Conservation (phyloP, 2,113 vertebrate species). For the Anser brachyrhynchus region DNA sequence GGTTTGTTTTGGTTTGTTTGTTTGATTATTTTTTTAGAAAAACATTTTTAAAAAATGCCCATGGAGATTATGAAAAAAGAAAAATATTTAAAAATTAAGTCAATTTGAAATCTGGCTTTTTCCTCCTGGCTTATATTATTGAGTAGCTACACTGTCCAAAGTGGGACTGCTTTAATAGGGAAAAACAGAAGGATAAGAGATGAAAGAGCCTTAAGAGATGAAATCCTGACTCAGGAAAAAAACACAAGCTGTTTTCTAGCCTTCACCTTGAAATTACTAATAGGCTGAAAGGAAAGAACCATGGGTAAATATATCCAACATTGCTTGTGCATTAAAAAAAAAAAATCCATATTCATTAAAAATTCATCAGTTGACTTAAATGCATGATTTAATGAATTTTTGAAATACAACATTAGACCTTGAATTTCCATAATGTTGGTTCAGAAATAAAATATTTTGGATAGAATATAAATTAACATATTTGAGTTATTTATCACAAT, state of each 20-base stretch:
- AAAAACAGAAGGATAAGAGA: background rate
- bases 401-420: constrained; percentile 16
- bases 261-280: background rate
- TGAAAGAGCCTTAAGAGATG: background rate
- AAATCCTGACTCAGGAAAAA: background rate
- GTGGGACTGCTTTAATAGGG: background rate
- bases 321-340: background rate
- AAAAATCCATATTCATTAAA: constrained; percentile 26
- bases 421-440: constrained; percentile 45
- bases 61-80: background rate
- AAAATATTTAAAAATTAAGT: background rate
- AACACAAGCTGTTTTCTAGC: background rate
- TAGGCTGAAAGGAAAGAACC: background rate
- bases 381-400: constrained; percentile 10
- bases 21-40: background rate
- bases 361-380: background rate
- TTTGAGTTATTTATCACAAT: background rate
- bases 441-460: constrained; percentile 14
- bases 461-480: background rate
- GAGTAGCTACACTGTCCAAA: background rate
- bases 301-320: constrained; percentile 11
- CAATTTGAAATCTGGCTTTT: background rate
- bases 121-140: background rate
- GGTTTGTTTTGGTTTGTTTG: background rate
- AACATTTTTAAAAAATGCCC: background rate